Evolutionary conservation across 2,888 invertebrate genomes (phyloP).

Genomic region (Byasa hedistus): DNA sequence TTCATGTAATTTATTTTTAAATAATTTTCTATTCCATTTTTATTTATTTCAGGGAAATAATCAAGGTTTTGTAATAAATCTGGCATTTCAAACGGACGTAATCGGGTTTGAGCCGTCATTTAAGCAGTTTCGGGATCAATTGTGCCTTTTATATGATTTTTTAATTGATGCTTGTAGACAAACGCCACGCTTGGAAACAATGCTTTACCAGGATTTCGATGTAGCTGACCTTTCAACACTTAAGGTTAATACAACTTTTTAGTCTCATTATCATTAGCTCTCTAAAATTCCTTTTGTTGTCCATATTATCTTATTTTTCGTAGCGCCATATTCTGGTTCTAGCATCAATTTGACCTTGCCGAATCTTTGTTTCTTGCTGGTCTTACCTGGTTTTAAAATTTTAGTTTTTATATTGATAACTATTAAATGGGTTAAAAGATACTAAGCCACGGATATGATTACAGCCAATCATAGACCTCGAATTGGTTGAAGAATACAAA

Average conservation of each 20-base stretch:
- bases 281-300: no score
- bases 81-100: conserved; percentile 80
- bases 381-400: no score
- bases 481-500: conserved; percentile 83
- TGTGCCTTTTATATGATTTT: conserved; percentile 86
- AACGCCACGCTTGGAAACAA: conserved; percentile 89
- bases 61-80: conserved; percentile 84
- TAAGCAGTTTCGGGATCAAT: conserved; percentile 84
- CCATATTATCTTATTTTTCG: no score
- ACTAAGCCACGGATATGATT: conserved; percentile 20
- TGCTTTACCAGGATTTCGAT: conserved; percentile 84
- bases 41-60: conserved; percentile 78
- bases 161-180: conserved; percentile 86
- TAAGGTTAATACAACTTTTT: conserved; percentile 42
- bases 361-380: no score
- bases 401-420: no score
- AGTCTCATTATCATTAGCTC: no score
- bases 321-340: no score
- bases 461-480: conserved; percentile 88
- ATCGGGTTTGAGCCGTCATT: conserved; percentile 88
- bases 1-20: no score
- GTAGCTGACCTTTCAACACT: conserved; percentile 43
- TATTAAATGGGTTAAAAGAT: no score
- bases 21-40: no score
- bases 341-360: no score